Percentiles rank a stretch among this genome's conserved stretches.
Conservation (phyloP, 2,113 vertebrate genomes). For the Phaethornis superciliosus region DNA sequence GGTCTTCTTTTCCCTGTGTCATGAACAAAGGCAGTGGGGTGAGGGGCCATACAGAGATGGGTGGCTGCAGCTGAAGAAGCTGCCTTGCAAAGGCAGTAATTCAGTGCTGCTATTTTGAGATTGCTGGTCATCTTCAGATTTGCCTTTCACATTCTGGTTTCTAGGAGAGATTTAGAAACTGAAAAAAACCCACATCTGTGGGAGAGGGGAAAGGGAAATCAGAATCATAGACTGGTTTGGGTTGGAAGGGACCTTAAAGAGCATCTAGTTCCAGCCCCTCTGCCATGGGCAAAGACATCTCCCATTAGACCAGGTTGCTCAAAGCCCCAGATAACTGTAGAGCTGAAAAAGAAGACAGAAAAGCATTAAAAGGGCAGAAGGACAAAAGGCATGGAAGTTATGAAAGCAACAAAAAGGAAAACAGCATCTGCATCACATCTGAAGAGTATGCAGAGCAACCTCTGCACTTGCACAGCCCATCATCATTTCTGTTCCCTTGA, state of each 20-base stretch:
- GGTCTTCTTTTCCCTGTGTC: neutral
- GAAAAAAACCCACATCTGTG: neutral
- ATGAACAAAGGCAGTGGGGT: neutral
- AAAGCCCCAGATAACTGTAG: neutral
- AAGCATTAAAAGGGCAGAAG: neutral
- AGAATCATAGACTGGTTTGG: neutral
- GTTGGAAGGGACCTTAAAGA: too few species aligned
- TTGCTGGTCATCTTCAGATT: neutral
- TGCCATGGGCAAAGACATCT: too few species aligned
- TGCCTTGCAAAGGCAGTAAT: neutral
- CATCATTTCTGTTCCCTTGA: neutral
- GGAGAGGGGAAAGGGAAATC: neutral
- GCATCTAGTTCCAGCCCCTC: too few species aligned
- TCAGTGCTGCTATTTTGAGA: neutral
- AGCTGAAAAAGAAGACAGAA: neutral
- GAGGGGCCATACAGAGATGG: fast-evolving
- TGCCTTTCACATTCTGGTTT: neutral
- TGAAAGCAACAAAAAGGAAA: neutral
- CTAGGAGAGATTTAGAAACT: neutral
- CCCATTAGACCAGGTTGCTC: too few species aligned
- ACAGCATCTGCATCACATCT: neutral
- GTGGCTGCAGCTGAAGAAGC: neutral
- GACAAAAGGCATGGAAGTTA: neutral
- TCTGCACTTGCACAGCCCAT: fast-evolving
- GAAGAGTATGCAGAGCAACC: neutral